Percentiles rank a stretch among this genome's conserved stretches.
Conservation (phyloP, 2,888 invertebrate genomes). For the Polia nebulosa region DNA sequence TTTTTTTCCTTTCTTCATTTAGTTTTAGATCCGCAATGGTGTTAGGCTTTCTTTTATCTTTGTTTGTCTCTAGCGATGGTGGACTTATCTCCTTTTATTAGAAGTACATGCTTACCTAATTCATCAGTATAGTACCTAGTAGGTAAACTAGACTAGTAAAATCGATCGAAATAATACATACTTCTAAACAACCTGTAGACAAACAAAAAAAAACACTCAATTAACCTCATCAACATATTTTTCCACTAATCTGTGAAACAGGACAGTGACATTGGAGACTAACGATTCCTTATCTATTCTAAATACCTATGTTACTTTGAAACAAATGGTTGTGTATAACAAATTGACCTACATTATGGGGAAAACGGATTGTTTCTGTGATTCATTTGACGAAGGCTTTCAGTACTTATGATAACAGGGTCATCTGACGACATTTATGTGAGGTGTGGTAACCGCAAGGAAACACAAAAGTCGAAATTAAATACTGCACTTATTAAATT, state of each 20-base stretch:
- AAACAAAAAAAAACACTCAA: constrained; percentile 15
- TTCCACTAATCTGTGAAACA: constrained; percentile 36
- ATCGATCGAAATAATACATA: not conserved
- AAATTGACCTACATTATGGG: constrained; percentile 20
- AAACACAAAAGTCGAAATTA: constrained; percentile 12
- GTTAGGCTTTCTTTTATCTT: not conserved
- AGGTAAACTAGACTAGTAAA: not conserved
- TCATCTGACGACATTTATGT: not conserved
- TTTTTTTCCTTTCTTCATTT: no score
- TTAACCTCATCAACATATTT: constrained; percentile 42
- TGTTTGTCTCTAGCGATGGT: not conserved
- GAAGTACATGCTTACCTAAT: not conserved
- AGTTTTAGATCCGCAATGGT: no score
- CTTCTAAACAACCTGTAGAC: constrained; percentile 37
- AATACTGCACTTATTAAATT: not conserved
- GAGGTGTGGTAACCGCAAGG: not conserved
- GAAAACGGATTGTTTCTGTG: constrained; percentile 28
- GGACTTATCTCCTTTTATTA: not conserved
- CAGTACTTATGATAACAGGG: no score
- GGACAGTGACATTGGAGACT: constrained; percentile 32
- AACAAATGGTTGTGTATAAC: constrained; percentile 9
- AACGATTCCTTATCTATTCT: constrained; percentile 42
- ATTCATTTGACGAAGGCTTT: constrained; percentile 11
- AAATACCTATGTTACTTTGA: constrained; percentile 28
- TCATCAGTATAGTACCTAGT: not conserved